These are phyloP conservation scores for Acropora tenuis DNA, from an alignment of 64 coral and sea anemone genomes.

Conservation along the genomic window DNA sequence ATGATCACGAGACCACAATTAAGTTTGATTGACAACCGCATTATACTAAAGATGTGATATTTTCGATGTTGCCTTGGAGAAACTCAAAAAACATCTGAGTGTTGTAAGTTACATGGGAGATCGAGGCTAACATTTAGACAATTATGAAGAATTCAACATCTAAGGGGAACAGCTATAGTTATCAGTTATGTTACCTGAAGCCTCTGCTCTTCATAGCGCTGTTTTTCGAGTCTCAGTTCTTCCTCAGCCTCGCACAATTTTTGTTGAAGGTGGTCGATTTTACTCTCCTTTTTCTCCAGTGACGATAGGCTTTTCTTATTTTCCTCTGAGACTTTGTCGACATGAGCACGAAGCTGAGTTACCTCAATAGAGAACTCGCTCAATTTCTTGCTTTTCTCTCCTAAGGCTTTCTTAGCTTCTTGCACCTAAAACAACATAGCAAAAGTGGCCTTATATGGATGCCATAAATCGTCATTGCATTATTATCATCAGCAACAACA, in stretches of 20 bases:
- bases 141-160: neutral
- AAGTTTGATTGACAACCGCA: neutral
- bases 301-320: slow-evolving; percentile 34
- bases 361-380: slow-evolving; percentile 37
- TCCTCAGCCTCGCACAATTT: slow-evolving; percentile 23
- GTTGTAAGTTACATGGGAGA: no score
- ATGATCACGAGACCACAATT: neutral
- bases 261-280: slow-evolving; percentile 39
- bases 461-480: no score
- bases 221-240: slow-evolving; percentile 4
- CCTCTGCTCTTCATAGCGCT: neutral
- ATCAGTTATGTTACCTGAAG: neutral
- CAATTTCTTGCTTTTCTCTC: slow-evolving; percentile 35
- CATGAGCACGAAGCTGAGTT: slow-evolving; percentile 25
- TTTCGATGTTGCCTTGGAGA: no score
- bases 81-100: no score
- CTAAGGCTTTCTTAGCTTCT: neutral
- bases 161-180: neutral
- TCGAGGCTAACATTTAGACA: no score
- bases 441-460: neutral
- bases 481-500: no score
- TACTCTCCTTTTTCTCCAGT: slow-evolving; percentile 45
- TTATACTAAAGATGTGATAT: no score
- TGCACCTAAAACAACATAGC: slow-evolving; percentile 1
- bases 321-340: slow-evolving; percentile 37